A percentile compares a stretch with the other conserved stretches of the same genome.
Evolutionary conservation across 2,797 vertebrate species (phyloP).

Genomic region (Artibeus jamaicensis): DNA sequence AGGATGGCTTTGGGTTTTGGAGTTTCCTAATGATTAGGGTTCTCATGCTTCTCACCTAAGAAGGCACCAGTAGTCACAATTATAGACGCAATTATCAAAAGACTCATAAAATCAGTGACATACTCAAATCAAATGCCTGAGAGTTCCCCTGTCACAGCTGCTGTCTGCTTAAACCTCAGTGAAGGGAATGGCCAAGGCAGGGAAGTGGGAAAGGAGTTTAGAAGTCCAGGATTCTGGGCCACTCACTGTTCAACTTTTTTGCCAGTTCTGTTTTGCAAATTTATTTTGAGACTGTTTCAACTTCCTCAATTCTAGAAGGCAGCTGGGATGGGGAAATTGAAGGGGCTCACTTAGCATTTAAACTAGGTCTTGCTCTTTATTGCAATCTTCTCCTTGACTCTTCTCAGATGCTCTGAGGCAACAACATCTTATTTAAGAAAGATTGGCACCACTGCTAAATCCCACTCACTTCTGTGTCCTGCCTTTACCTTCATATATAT

Average conservation of each 20-base stretch:
- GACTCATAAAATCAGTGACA: not conserved
- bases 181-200: not conserved
- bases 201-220: not conserved
- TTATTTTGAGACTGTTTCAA: not conserved
- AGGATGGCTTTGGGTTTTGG: not conserved
- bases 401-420: not conserved
- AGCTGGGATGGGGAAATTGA: not conserved
- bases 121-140: not conserved
- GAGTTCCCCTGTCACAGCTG: not conserved
- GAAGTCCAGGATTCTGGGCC: not conserved
- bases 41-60: not conserved
- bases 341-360: not conserved
- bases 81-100: not conserved
- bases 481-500: not conserved
- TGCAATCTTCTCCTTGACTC: not conserved
- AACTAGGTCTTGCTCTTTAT: not conserved
- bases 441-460: not conserved
- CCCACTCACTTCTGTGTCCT: not conserved
- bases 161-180: not conserved
- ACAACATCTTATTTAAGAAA: not conserved
- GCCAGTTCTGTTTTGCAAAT: not conserved
- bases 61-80: not conserved
- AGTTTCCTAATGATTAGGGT: not conserved
- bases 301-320: conserved; percentile 13
- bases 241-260: not conserved